Evolutionary conservation across 2,888 invertebrate genomes (phyloP).

Genomic region (Diplolepis rosae): DNA sequence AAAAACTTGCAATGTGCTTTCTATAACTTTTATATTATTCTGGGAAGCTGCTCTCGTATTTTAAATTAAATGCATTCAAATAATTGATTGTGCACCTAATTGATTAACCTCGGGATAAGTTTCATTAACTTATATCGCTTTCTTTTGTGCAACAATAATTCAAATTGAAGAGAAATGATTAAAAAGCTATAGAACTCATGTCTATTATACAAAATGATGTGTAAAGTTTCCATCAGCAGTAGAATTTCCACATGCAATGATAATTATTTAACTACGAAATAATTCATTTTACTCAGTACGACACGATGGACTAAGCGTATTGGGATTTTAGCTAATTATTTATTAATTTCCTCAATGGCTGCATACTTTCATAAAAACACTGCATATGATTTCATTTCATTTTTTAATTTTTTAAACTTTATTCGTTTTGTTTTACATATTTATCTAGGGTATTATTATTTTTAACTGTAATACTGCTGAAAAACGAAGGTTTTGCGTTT

Average conservation of each 20-base stretch:
- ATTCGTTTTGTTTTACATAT: too few species aligned
- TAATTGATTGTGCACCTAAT: too few species aligned
- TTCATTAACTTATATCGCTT: too few species aligned
- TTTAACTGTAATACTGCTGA: too few species aligned
- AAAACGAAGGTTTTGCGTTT: too few species aligned
- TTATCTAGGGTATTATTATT: too few species aligned
- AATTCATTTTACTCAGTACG: background rate
- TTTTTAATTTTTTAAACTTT: too few species aligned
- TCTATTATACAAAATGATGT: too few species aligned
- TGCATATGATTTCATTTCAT: background rate
- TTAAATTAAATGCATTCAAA: background rate
- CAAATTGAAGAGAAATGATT: too few species aligned
- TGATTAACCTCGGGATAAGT: too few species aligned
- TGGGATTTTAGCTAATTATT: slow-evolving; percentile 15
- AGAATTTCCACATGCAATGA: background rate
- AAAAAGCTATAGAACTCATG: too few species aligned
- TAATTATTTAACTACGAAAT: slow-evolving; percentile 1
- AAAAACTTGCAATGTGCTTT: background rate
- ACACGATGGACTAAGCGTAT: background rate
- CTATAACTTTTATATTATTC: background rate
- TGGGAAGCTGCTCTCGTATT: slow-evolving; percentile 17
- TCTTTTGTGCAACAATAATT: too few species aligned
- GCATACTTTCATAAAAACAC: background rate
- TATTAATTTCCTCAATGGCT: slow-evolving; percentile 7
- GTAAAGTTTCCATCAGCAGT: background rate